Conservation (phyloP, 1,140 invertebrate genomes). For the Oncopeltus fasciatus region DNA sequence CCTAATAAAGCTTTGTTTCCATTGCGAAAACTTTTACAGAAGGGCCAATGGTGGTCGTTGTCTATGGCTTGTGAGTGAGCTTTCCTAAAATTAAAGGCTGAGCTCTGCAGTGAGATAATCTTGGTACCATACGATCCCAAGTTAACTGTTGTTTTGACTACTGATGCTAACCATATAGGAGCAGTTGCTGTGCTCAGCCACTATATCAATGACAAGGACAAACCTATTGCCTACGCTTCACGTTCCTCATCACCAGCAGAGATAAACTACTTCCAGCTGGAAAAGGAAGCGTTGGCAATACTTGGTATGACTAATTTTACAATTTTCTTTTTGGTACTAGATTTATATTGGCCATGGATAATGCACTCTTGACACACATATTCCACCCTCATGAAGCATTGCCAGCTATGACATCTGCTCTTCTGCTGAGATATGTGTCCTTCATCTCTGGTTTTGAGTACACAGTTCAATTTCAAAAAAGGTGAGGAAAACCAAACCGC, state of each 20-base stretch:
- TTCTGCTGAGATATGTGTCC: background rate
- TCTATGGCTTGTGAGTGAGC: no score
- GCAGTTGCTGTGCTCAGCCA: slow-evolving; percentile 28
- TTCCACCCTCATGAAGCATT: slow-evolving; percentile 9
- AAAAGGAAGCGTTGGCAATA: slow-evolving; percentile 34
- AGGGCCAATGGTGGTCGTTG: no score
- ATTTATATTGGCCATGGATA: no score
- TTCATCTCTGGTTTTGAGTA: background rate
- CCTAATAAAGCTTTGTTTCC: no score
- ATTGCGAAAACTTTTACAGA: no score
- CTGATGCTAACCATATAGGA: slow-evolving; percentile 28
- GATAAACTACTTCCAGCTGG: slow-evolving; percentile 32
- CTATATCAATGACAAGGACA: slow-evolving; percentile 28
- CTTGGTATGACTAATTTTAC: slow-evolving; percentile 32
- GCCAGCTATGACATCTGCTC: background rate
- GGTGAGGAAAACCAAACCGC: background rate
- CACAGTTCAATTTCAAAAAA: background rate
- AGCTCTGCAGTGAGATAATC: slow-evolving; percentile 15
- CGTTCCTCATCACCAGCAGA: slow-evolving; percentile 29
- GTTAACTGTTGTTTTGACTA: slow-evolving; percentile 34
- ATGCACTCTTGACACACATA: slow-evolving; percentile 14
- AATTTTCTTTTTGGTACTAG: slow-evolving; percentile 20
- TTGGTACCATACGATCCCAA: slow-evolving; percentile 32
- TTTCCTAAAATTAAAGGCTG: no score
- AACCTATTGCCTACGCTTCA: slow-evolving; percentile 31